Evolutionary conservation across 2,797 vertebrate species (phyloP).

Genomic region (Galago senegalensis): DNA sequence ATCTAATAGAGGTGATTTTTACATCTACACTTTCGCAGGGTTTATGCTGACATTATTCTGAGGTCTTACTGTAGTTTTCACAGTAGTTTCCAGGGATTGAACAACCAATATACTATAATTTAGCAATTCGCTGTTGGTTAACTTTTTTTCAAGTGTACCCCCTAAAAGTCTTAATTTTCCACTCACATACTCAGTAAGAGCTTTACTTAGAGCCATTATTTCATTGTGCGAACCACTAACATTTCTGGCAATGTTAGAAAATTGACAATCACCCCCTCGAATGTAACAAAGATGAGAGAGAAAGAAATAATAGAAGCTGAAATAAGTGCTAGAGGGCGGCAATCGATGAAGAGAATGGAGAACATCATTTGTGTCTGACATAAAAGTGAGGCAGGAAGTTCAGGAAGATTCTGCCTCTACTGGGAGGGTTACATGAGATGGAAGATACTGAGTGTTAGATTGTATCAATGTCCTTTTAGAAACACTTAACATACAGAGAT

Average conservation of each 20-base stretch:
- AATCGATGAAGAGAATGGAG: background rate
- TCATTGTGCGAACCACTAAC: background rate
- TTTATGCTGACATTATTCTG: background rate
- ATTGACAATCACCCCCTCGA: conserved; percentile 11
- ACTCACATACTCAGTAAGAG: background rate
- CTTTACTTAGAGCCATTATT: background rate
- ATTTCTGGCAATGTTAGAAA: conserved; percentile 51
- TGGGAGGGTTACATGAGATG: background rate
- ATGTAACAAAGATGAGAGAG: conserved; percentile 37
- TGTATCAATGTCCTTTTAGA: conserved; percentile 30
- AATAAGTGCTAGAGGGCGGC: background rate
- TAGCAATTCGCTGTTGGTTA: conserved; percentile 55
- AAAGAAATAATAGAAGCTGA: background rate
- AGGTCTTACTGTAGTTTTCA: background rate
- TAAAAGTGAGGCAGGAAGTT: background rate
- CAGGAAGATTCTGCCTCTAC: background rate
- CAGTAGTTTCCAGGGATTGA: background rate
- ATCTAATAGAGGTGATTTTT: background rate
- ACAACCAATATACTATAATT: conserved; percentile 18
- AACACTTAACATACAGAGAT: background rate
- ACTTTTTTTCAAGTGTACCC: background rate
- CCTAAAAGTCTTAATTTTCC: conserved; percentile 45
- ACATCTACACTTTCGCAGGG: background rate
- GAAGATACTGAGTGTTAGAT: background rate
- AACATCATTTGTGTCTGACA: background rate